These are phyloP conservation scores for Sylvicola cinctus DNA, from an alignment of 2,888 invertebrate genomes.

Conservation along the genomic window DNA sequence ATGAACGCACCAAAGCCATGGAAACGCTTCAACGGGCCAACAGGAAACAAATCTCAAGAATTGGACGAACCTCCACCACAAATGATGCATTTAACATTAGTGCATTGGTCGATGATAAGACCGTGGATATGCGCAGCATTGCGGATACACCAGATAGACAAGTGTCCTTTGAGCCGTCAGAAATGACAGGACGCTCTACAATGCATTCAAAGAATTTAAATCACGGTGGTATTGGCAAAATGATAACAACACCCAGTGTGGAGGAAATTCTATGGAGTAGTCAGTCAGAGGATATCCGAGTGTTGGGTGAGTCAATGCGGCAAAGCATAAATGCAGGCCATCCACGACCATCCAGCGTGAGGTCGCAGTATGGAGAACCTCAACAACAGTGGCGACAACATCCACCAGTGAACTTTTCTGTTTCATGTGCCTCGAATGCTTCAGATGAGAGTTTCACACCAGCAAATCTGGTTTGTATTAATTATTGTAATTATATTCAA, in stretches of 20 bases:
- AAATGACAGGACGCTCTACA: conserved; percentile 23
- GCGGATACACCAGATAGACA: conserved; percentile 10
- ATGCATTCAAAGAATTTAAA: conserved; percentile 1
- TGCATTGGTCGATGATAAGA: conserved; percentile 19
- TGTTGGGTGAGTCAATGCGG: conserved; percentile 5
- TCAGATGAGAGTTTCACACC: conserved; percentile 15
- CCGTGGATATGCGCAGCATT: conserved; percentile 13
- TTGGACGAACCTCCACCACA: no score
- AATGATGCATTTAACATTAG: no score
- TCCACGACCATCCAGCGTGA: conserved; percentile 8
- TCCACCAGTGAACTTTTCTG: background rate
- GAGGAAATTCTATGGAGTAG: conserved; percentile 22
- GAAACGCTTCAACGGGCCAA: background rate
- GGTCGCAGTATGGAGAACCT: conserved; percentile 17
- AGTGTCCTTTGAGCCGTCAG: conserved; percentile 20
- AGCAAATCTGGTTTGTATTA: conserved; percentile 7
- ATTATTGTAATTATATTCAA: background rate
- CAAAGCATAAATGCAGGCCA: conserved; percentile 11
- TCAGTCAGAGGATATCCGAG: conserved; percentile 17
- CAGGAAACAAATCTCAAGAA: no score
- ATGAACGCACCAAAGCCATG: background rate
- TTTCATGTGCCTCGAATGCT: background rate
- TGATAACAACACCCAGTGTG: conserved; percentile 5
- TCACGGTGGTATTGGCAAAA: background rate
- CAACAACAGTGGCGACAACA: conserved; percentile 5